Percentiles rank a stretch among this genome's conserved stretches.
phyloP scores from a whole-genome alignment of 2,113 vertebrate genomes.

The Microtus richardsoni region DNA sequence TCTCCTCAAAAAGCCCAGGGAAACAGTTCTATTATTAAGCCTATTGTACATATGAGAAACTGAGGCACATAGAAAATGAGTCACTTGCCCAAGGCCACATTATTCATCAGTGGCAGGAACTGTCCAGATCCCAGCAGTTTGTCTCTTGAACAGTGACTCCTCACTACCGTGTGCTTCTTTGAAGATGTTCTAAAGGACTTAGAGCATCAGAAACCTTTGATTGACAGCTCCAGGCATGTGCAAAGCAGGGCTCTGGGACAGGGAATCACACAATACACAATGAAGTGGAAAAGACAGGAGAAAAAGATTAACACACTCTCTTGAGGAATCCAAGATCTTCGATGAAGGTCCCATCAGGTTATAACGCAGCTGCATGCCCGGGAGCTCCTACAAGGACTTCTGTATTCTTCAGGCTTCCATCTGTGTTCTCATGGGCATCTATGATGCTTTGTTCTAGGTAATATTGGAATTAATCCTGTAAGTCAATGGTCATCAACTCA shows the following conservation, averaged over 20 bases:
- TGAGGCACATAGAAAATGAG: neutral
- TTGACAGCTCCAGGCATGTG: neutral
- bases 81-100: neutral
- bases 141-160: neutral
- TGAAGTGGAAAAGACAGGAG: neutral
- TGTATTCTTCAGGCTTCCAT: neutral
- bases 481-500: neutral
- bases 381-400: neutral
- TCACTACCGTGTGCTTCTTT: neutral
- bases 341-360: neutral
- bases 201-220: neutral
- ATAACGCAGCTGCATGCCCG: neutral
- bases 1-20: neutral
- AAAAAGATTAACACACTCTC: too few species aligned
- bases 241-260: neutral
- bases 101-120: neutral
- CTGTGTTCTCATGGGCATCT: neutral
- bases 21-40: neutral
- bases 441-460: neutral
- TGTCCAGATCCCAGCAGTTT: neutral
- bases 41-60: conserved; percentile 4
- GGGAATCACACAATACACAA: neutral
- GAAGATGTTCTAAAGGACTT: neutral
- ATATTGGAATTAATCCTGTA: neutral
- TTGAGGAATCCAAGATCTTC: neutral